Conservation (phyloP, 2,113 vertebrate genomes). For the Clarias batrachus region DNA sequence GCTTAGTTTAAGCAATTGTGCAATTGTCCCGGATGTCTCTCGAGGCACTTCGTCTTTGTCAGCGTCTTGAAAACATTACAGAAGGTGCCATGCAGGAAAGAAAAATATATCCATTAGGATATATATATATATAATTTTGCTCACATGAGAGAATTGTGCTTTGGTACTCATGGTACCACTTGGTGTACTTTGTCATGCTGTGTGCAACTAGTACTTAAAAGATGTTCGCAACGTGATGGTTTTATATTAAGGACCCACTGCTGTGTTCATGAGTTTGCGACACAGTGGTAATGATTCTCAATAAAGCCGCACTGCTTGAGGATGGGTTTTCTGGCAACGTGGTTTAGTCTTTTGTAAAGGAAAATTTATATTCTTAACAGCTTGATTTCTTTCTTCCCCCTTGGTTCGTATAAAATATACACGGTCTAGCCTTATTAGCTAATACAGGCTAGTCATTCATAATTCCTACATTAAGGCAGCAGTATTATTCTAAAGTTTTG, state of each 20-base stretch:
- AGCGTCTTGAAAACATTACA: background rate
- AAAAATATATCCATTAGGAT: background rate
- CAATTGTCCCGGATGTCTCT: background rate
- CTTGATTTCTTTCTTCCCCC: background rate
- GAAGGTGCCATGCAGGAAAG: background rate
- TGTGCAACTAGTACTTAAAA: background rate
- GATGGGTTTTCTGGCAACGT: background rate
- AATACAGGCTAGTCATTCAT: background rate
- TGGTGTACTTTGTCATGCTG: background rate
- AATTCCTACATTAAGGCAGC: no score
- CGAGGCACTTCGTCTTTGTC: background rate
- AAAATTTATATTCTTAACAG: background rate
- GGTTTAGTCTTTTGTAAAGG: background rate
- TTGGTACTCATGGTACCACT: background rate
- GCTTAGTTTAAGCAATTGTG: constrained; percentile 2
- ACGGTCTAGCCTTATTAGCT: background rate
- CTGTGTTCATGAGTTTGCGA: background rate
- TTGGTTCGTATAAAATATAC: background rate
- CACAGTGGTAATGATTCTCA: background rate
- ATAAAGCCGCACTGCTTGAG: background rate
- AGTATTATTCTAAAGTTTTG: background rate
- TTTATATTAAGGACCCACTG: background rate
- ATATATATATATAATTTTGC: no score
- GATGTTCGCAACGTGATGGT: background rate
- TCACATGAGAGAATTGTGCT: background rate